phyloP scores from a whole-genome alignment of 2,113 vertebrate species.

The Meriones unguiculatus region DNA sequence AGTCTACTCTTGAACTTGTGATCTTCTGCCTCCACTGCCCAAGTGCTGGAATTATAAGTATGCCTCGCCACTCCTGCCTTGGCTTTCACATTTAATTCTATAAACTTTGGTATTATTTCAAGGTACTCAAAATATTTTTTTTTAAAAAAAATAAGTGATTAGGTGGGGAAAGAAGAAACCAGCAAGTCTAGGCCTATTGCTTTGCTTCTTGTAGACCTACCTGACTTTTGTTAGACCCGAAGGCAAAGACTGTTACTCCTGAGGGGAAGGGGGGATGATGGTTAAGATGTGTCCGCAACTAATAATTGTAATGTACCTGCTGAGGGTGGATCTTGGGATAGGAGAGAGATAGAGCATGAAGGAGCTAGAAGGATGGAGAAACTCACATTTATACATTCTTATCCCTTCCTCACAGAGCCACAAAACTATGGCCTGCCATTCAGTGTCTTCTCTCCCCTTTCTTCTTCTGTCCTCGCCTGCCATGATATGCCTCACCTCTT shows the following conservation, averaged over 20 bases:
- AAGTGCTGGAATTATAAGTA: neutral
- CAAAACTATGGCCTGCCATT: neutral
- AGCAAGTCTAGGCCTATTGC: neutral
- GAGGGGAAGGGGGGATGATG: neutral
- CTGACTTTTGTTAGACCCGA: neutral
- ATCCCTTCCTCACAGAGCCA: neutral
- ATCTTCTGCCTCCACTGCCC: neutral
- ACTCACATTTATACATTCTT: neutral
- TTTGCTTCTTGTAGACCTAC: neutral
- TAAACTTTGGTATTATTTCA: neutral
- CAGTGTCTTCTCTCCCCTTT: neutral
- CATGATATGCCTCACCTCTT: neutral
- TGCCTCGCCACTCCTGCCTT: too few relatives aligned
- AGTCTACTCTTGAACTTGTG: neutral
- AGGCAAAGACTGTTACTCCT: neutral
- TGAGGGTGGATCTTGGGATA: too few relatives aligned
- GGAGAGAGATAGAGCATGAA: too few relatives aligned
- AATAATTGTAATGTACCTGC: neutral
- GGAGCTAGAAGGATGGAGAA: too few relatives aligned
- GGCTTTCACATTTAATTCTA: neutral
- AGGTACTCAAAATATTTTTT: slow-evolving; percentile 13
- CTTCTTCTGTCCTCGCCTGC: neutral
- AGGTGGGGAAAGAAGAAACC: neutral
- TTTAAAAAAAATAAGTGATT: neutral
- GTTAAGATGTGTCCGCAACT: neutral